Percentiles rank a stretch among this genome's conserved stretches.
These are phyloP conservation scores for Eulithis testata DNA, from an alignment of 2,888 invertebrate species.

Conservation along the genomic window DNA sequence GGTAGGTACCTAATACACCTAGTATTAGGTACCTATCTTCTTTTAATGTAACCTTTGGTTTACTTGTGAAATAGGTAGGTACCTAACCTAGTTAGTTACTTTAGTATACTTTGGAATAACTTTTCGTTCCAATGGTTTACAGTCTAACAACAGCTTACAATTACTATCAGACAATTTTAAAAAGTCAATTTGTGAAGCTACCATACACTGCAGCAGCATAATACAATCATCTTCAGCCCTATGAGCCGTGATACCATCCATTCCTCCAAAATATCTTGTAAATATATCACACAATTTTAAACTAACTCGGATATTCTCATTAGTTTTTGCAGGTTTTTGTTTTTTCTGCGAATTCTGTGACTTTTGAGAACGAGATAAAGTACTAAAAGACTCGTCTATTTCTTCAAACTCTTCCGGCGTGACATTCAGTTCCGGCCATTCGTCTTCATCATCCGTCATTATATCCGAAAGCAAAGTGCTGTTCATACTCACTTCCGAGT, in stretches of 20 bases:
- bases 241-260: constrained; percentile 78
- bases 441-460: constrained; percentile 55
- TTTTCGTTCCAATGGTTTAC: constrained; percentile 26
- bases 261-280: constrained; percentile 23
- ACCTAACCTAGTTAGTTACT: no score
- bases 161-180: constrained; percentile 13
- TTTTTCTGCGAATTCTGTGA: neutral
- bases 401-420: constrained; percentile 62
- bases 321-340: constrained; percentile 12
- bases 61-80: no score
- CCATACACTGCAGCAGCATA: constrained; percentile 86
- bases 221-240: constrained; percentile 88
- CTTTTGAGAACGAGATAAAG: constrained; percentile 41
- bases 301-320: constrained; percentile 18
- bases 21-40: no score
- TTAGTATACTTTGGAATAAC: no score
- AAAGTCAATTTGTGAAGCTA: constrained; percentile 40
- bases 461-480: constrained; percentile 31
- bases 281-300: constrained; percentile 36
- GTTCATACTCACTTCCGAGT: constrained; percentile 6
- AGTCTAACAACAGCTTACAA: constrained; percentile 21
- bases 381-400: constrained; percentile 59
- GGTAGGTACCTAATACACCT: no score
- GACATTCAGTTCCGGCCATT: constrained; percentile 65
- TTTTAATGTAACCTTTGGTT: no score